Percentiles rank a stretch among this genome's conserved stretches.
These are phyloP conservation scores for Napeogenes sylphis DNA, from an alignment of 2,888 invertebrate genomes.

Conservation along the genomic window DNA sequence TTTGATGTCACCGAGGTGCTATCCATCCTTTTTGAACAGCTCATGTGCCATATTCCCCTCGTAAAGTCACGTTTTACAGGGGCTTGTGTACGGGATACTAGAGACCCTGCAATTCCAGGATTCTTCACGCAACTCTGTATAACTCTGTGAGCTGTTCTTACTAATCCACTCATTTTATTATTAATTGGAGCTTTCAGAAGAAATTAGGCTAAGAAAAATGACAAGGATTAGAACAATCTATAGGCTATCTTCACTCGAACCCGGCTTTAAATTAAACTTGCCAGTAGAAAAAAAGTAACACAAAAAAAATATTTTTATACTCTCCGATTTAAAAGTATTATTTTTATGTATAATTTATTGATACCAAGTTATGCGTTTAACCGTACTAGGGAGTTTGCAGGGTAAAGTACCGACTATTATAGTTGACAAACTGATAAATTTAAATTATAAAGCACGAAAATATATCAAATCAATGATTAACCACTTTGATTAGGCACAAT, in stretches of 20 bases:
- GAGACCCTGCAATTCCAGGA: conserved; percentile 52
- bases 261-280: neutral
- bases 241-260: neutral
- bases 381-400: no score
- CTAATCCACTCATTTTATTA: conserved; percentile 82
- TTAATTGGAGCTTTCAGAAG: conserved; percentile 2
- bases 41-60: conserved; percentile 86
- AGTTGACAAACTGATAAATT: no score
- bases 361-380: no score
- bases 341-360: no score
- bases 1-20: conserved; percentile 50
- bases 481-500: no score
- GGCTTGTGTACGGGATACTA: conserved; percentile 59
- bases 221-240: conserved; percentile 1
- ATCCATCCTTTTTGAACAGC: conserved; percentile 62
- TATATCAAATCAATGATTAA: no score
- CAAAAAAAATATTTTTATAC: neutral
- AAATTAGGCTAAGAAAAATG: neutral
- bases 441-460: no score
- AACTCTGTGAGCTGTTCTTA: conserved; percentile 78
- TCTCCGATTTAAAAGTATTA: no score
- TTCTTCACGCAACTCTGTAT: conserved; percentile 62
- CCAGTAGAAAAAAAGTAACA: neutral
- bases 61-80: conserved; percentile 81
- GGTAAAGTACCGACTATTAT: no score